Conservation (phyloP, 1,140 invertebrate species). For the Ptiloglossa arizonensis region DNA sequence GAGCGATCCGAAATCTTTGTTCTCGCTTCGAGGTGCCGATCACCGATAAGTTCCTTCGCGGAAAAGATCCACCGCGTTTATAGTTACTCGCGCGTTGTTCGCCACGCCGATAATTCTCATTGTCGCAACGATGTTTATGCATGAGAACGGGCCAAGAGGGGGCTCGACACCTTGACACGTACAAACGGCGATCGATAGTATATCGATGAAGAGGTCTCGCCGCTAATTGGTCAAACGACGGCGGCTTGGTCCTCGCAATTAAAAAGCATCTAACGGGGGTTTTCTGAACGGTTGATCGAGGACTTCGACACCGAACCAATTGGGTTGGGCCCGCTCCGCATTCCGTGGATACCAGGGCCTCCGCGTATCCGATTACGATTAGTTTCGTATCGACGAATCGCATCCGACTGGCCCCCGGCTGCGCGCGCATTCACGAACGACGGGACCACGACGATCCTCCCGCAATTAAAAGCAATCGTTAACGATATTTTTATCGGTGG, state of each 20-base stretch:
- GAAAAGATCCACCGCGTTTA: neutral
- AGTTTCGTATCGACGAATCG: neutral
- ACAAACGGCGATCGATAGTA: conserved; percentile 37
- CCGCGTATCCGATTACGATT: conserved; percentile 29
- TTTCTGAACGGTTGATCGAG: conserved; percentile 9
- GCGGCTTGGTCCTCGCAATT: neutral
- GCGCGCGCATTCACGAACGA: no score
- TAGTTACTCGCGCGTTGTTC: neutral
- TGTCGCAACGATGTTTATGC: conserved; percentile 37
- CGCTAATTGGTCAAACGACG: conserved; percentile 32
- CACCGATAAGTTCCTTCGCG: neutral
- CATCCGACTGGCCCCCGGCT: conserved; percentile 14
- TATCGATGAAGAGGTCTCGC: conserved; percentile 6
- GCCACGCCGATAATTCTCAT: conserved; percentile 17
- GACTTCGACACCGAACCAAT: neutral
- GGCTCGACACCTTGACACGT: conserved; percentile 17
- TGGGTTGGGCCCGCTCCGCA: neutral
- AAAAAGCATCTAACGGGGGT: neutral
- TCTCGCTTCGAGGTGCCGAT: no score
- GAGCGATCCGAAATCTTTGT: no score
- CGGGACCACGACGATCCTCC: no score
- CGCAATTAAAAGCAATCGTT: conserved; percentile 42
- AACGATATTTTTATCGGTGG: conserved; percentile 26
- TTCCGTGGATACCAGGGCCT: conserved; percentile 23
- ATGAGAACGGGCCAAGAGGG: conserved; percentile 12